A percentile compares a stretch with the other conserved stretches of the same genome.
Conservation (phyloP, 2,797 vertebrate species). For the Dromococcyx pavoninus region DNA sequence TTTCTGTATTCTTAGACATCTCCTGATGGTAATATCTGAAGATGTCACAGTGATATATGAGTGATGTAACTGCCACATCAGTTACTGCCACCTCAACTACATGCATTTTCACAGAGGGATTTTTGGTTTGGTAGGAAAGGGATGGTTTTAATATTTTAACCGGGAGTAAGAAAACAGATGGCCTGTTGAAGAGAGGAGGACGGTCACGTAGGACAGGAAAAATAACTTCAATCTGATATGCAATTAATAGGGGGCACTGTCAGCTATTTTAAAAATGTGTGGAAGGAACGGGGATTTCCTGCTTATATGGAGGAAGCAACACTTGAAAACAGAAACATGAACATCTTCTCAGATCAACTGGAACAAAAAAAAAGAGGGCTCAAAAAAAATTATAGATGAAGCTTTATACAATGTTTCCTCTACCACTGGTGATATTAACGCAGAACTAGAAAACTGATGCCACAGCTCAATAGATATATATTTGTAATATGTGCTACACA, state of each 20-base stretch:
- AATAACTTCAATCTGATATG: conserved; percentile 38
- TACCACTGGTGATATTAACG: background rate
- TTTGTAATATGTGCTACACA: background rate
- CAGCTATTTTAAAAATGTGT: conserved; percentile 34
- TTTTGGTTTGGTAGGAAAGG: conserved; percentile 11
- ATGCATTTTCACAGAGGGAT: background rate
- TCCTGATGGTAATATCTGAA: background rate
- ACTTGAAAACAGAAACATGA: conserved; percentile 45
- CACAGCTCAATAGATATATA: background rate
- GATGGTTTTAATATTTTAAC: conserved; percentile 8
- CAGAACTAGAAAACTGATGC: background rate
- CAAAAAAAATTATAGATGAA: background rate
- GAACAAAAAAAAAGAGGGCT: background rate
- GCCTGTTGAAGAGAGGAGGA: background rate
- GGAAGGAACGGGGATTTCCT: conserved; percentile 55
- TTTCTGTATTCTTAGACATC: background rate
- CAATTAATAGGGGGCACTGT: conserved; percentile 11
- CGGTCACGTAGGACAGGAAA: conserved; percentile 41
- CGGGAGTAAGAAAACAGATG: background rate
- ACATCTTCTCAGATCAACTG: conserved; percentile 3
- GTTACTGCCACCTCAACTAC: background rate
- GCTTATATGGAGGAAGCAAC: conserved; percentile 14
- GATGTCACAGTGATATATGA: background rate
- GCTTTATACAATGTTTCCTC: background rate
- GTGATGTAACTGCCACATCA: background rate